Evolutionary conservation across 2,113 vertebrate genomes (phyloP).

Genomic region (Phalacrocorax carbo): DNA sequence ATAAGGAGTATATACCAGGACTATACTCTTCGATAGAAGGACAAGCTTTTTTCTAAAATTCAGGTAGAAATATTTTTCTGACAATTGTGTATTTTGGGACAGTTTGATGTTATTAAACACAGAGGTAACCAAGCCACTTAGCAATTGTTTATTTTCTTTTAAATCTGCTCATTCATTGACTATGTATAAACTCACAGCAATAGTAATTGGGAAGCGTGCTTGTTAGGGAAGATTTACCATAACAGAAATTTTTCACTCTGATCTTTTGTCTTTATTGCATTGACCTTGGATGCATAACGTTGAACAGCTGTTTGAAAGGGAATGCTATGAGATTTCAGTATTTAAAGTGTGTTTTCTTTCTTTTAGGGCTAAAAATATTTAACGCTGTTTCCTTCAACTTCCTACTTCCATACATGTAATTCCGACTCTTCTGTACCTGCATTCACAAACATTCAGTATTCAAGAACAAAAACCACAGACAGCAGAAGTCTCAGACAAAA

Average conservation of each 20-base stretch:
- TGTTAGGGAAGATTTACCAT: neutral
- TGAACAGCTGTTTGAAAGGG: neutral
- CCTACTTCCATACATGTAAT: neutral
- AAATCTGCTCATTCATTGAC: neutral
- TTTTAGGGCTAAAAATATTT: neutral
- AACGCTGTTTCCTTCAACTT: neutral
- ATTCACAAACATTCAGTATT: neutral
- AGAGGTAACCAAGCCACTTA: neutral
- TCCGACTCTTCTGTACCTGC: neutral
- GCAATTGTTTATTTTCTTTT: neutral
- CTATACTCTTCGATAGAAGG: neutral
- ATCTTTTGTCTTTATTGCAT: neutral
- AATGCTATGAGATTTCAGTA: neutral
- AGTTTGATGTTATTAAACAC: neutral
- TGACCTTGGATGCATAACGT: neutral
- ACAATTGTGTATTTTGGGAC: neutral
- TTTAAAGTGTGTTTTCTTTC: neutral
- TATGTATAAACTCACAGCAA: neutral
- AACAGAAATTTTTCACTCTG: neutral
- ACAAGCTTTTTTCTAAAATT: neutral
- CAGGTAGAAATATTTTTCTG: neutral
- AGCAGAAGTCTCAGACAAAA: neutral
- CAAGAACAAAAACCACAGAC: neutral
- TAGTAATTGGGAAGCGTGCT: neutral
- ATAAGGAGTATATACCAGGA: neutral